Percentiles rank a stretch among this genome's conserved stretches.
Evolutionary conservation across 2,888 invertebrate genomes (phyloP).

Genomic region (Lymantria monacha): DNA sequence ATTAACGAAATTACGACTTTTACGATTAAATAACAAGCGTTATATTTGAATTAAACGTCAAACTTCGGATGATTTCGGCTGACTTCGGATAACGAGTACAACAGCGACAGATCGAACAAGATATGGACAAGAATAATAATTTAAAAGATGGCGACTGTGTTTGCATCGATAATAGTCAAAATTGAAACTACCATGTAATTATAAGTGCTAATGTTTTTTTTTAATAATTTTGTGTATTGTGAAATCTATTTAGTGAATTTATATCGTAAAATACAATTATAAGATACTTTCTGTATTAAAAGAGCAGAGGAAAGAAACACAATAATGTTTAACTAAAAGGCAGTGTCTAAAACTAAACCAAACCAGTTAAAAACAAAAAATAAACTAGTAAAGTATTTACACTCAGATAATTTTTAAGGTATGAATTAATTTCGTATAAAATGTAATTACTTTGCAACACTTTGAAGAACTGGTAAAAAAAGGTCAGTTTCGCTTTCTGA

Average conservation of each 20-base stretch:
- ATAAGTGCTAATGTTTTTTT: too few species aligned
- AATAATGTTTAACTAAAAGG: background rate
- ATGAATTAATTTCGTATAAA: background rate
- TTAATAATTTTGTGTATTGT: too few species aligned
- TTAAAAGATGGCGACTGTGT: background rate
- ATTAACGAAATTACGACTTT: constrained; percentile 26
- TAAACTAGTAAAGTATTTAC: background rate
- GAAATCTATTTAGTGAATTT: too few species aligned
- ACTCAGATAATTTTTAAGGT: background rate
- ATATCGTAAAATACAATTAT: too few species aligned
- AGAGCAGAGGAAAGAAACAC: background rate
- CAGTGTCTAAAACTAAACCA: background rate
- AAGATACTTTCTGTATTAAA: too few species aligned
- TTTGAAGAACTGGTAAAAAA: background rate
- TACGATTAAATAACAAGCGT: constrained; percentile 10
- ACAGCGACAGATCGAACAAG: constrained; percentile 1
- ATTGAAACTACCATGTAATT: too few species aligned
- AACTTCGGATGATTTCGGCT: constrained; percentile 18
- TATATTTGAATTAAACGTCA: constrained; percentile 25
- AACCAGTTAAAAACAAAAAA: background rate
- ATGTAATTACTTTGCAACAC: background rate
- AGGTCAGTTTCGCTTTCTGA: constrained; percentile 8
- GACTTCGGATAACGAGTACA: constrained; percentile 10
- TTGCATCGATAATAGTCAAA: background rate
- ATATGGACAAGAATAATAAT: background rate